Base-by-base conservation (phyloP, 1,140 invertebrate genomes). In the Lordiphosa mommai region DNA sequence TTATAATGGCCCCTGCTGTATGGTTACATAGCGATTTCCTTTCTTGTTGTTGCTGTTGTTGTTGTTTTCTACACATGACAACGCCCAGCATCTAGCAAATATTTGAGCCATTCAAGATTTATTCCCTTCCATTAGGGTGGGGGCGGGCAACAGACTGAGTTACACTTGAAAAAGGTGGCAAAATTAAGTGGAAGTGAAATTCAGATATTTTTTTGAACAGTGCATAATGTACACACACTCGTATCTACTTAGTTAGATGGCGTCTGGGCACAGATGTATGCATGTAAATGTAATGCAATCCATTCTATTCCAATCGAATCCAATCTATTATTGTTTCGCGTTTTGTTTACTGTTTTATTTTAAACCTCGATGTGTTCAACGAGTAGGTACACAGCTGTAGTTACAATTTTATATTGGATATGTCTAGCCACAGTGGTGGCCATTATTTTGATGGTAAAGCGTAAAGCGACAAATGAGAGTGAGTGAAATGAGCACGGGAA, bases 31-130 rank as follows among this genome's bases (percentile, higher is more conserved):
- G 6, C 16, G 20, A 33, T 36, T 34, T 13, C 20, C n/a, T 23
- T 14, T n/a, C 41, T 34, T 34, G 29, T 73, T 68, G 51, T 58
- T 64, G 47, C 38, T 57, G 44, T 40, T 58, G 49, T 40, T 33
- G 6, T 40, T 55, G 29, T 23, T 29, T 27, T 13, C 12, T 33
- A 36, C 27, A 27, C 4, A n/a, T 16, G 14, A 16, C 17, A 9
- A 7, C 41, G 3, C 23, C 36, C 44, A 9, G 52, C 49, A 49
- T 58, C 40, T 44, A 40, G 50, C 55, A 57, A 74, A 65, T 74
- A 74, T 74, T 69, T 69, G 53, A 69, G 60, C 46, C 71, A 70
- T 74, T 74, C 50, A 63, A 55, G 64, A 74, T 74, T 74, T 68
- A 73, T 74, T 74, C 53, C 41, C 65, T 70, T 64, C 59, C 50